A percentile compares a stretch with the other conserved stretches of the same genome.
Evolutionary conservation across 2,113 vertebrate genomes (phyloP).

Genomic region (Cinclus mexicanus): DNA sequence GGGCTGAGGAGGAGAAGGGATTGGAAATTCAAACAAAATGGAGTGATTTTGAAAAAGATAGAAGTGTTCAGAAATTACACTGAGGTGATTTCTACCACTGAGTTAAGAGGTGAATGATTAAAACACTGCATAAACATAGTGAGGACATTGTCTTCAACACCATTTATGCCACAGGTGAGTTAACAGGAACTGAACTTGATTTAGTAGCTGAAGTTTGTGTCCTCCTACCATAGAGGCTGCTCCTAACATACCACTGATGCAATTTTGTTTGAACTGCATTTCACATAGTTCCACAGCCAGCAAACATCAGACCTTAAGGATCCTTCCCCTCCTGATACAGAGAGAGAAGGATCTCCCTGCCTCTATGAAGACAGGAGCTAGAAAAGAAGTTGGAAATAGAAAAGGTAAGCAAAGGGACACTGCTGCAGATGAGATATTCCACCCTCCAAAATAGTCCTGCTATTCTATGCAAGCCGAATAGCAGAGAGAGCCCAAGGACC

Average conservation of each 20-base stretch:
- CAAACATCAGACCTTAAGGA: background rate
- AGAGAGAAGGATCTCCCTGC: background rate
- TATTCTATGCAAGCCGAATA: background rate
- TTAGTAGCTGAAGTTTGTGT: background rate
- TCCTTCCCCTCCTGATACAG: background rate
- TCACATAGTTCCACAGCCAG: background rate
- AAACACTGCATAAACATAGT: background rate
- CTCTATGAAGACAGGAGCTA: background rate
- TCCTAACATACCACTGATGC: background rate
- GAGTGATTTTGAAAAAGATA: background rate
- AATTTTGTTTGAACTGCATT: background rate
- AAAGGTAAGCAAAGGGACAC: background rate
- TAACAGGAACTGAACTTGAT: background rate
- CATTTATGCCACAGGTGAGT: background rate
- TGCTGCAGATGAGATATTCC: background rate
- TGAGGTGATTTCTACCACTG: background rate
- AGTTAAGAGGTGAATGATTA: background rate
- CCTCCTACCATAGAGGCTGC: background rate
- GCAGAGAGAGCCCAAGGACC: rapidly evolving
- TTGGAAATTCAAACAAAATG: background rate
- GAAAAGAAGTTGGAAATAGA: background rate
- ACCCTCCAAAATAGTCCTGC: background rate
- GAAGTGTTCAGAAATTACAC: background rate
- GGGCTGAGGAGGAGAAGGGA: background rate
- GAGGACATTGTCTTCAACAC: background rate